Evolutionary conservation across 2,888 invertebrate genomes (phyloP), one percentile per base, ranked within the genome.

Genomic region (Amaurobius ferox): DNA sequence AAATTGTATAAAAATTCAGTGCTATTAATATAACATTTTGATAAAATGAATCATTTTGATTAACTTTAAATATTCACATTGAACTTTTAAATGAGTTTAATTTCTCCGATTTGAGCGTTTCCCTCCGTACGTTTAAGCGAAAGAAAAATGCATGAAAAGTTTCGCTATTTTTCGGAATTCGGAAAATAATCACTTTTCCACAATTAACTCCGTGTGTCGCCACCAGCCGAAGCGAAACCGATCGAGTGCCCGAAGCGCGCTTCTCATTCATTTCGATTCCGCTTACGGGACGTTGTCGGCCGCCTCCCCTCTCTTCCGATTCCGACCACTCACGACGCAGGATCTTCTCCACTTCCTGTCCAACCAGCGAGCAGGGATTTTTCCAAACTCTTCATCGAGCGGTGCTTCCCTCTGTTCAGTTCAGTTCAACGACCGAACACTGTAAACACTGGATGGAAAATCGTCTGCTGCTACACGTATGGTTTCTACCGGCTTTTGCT

Each of bases 341-440:
- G 66, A 66, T 66, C 66, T 32, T 19, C 66, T 19, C 23, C 74
- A 29, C 40, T 73, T 74, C 74, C 74, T 74, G 74, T 74, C 74
- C 74, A 74, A 74, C 74, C 74, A 74, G 40, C 64, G 64, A 62
- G 61, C 39, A 16, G 61, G 39, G 61, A 35, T 62, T 35, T 62
- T 62, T 28, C n/a, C 66, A 32, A 26, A 13, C 23, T 23, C 23
- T 32, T 23, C 7, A 0, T n/a, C 35, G 32, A 28, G n/a, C 29
- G 23, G 70, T 29, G 55, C 70, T 78, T 78, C 78, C 70, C 68
- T 68, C 78, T 35, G 70, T 48, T 55, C 68, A 39, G 44, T 67
- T 68, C 23, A 68, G 78, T 78, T 78, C 78, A 78, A 68, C 68
- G 78, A 78, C 78, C 78, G 78, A 7, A 35, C 28, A 61, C 23